These are phyloP conservation scores for Pipistrellus pygmaeus DNA, from an alignment of 2,797 vertebrate genomes.

Conservation along the genomic window DNA sequence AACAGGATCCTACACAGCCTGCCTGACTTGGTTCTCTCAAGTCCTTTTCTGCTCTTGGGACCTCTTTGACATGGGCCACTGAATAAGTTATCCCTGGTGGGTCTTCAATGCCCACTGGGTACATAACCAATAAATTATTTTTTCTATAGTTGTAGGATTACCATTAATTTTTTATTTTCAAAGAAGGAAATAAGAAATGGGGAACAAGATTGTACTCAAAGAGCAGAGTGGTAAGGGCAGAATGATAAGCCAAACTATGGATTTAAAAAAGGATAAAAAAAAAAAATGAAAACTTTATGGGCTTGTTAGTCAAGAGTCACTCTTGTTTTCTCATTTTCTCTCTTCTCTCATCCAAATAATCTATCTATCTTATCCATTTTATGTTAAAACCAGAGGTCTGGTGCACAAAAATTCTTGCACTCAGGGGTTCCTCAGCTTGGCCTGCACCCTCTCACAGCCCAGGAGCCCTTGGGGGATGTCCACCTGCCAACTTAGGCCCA, in stretches of 20 bases:
- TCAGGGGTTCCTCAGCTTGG: no score
- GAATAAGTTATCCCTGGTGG: neutral
- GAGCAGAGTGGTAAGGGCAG: neutral
- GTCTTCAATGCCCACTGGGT: neutral
- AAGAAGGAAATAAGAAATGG: conserved; percentile 37
- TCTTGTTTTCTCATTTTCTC: neutral
- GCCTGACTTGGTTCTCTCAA: neutral
- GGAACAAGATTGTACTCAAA: neutral
- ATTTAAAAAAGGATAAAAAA: conserved; percentile 18
- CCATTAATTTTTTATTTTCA: conserved; percentile 37
- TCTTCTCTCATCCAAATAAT: conserved; percentile 8
- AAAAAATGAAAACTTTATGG: conserved; percentile 15
- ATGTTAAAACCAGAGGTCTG: neutral
- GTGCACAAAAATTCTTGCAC: no score
- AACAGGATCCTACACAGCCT: neutral
- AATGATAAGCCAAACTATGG: conserved; percentile 18
- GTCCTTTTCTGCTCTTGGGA: neutral
- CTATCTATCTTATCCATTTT: neutral
- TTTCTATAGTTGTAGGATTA: neutral
- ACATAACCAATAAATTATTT: conserved; percentile 9
- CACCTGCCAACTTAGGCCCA: no score
- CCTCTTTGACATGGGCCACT: neutral
- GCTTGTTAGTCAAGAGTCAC: neutral
- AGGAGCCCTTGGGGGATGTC: no score
- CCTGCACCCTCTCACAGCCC: no score